These are phyloP conservation scores for Heliconius hermathena DNA, from an alignment of 1,140 invertebrate genomes.

Conservation along the genomic window DNA sequence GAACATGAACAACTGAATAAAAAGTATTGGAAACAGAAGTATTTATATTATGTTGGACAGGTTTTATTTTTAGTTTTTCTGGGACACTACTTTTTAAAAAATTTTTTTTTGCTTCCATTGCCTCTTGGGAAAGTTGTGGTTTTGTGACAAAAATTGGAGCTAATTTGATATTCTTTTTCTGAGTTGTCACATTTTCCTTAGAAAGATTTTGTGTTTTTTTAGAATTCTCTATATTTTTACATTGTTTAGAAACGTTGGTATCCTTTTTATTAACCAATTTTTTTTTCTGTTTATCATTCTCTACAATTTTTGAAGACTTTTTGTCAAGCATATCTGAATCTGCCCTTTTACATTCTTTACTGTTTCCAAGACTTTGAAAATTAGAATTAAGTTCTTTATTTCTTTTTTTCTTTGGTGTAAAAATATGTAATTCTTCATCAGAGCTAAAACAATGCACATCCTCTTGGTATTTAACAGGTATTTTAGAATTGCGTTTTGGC, in stretches of 20 bases:
- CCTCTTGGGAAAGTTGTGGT: slow-evolving; percentile 76
- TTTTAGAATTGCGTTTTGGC: slow-evolving; percentile 66
- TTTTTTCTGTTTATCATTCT: slow-evolving; percentile 3
- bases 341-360: neutral
- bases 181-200: slow-evolving; percentile 15
- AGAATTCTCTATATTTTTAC: slow-evolving; percentile 18
- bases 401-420: slow-evolving; percentile 74
- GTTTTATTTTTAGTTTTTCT: slow-evolving; percentile 80
- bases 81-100: slow-evolving; percentile 84
- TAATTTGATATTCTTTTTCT: slow-evolving; percentile 61
- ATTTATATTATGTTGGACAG: slow-evolving; percentile 30
- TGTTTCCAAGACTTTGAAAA: slow-evolving; percentile 23
- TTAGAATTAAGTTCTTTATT: slow-evolving; percentile 40
- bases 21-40: slow-evolving; percentile 64
- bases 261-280: neutral
- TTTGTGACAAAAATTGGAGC: slow-evolving; percentile 85
- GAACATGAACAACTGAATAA: slow-evolving; percentile 81
- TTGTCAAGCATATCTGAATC: neutral
- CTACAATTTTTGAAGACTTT: neutral
- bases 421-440: slow-evolving; percentile 73
- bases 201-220: slow-evolving; percentile 21
- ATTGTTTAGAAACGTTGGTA: slow-evolving; percentile 22
- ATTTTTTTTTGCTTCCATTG: slow-evolving; percentile 82
- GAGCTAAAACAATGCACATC: slow-evolving; percentile 60
- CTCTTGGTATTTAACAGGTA: slow-evolving; percentile 71